Base-by-base conservation (phyloP, 30 jellyfish, hydroid and myxozoan genomes). In the Turritopsis dohrnii region DNA sequence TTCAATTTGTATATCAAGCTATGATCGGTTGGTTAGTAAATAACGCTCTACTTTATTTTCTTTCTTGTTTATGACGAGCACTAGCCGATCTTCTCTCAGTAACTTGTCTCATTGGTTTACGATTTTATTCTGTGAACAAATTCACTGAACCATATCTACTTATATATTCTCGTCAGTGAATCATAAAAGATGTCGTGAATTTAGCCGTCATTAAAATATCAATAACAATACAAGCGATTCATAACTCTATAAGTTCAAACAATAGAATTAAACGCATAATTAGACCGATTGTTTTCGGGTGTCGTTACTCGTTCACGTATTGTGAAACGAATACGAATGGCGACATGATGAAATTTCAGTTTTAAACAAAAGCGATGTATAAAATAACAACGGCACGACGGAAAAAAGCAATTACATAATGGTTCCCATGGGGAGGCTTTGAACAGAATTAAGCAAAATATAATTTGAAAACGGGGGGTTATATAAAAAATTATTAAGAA, bases 221-320 rank as follows among this genome's bases (percentile, higher is more conserved):
- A 29, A 26, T 80, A 80, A 80, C 87, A 80, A 53, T 53, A 71
- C 26, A 26, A 80, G 24, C 52, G 26, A 80, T 80, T 80, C 87
- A 80, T 41, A 23, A 22, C 54, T 60, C 52, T 30, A 71, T 80
- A 80, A 80, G 52, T 80, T 80, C 17, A 52, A 80, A 80, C 87
- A 80, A 80, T 80, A 71, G 87, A 80, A 80, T 52, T 80, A 80
- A 80, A 80, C 87, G 87, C 87, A 80, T 80, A 80, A 80, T 80
- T 80, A 80, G 82, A 65, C 87, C 80, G 87, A 80, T 80, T 80
- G 87, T 71, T 65, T 80, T 80, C 77, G 77, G 81, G 52, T 77
- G 85, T 29, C 66, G 85, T 77, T 77, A 29, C 53, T 53, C 60
- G 28, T 29, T 26, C 53, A 60, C 85, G 72, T 77, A 77, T 77